phyloP scores from a whole-genome alignment of 2,113 vertebrate genomes.

The Strix uralensis region DNA sequence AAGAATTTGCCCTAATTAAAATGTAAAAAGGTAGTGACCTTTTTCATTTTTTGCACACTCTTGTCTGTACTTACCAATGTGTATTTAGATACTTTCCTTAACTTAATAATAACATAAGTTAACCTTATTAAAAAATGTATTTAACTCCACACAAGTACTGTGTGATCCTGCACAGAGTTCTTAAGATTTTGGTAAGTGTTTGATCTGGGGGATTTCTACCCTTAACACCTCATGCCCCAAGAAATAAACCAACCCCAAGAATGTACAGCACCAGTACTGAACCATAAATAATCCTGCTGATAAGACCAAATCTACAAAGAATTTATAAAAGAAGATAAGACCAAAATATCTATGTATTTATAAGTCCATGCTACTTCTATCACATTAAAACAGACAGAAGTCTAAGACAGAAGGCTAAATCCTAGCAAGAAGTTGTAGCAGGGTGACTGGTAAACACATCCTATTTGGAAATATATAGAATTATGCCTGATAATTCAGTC shows the following conservation, averaged over 20 bases:
- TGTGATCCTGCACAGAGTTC: not conserved
- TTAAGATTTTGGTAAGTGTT: not conserved
- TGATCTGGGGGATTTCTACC: not conserved
- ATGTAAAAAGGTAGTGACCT: not conserved
- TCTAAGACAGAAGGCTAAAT: not conserved
- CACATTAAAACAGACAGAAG: not conserved
- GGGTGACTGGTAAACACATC: not conserved
- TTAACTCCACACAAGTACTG: not conserved
- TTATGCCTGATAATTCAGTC: not conserved
- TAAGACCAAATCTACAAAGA: not conserved
- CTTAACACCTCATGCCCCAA: not conserved
- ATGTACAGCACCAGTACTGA: not conserved
- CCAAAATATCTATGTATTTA: not conserved
- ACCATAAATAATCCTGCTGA: not conserved
- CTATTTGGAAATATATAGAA: not conserved
- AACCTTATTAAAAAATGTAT: not conserved
- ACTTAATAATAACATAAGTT: not conserved
- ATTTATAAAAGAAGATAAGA: not conserved
- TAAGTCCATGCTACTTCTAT: not conserved
- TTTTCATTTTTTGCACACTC: not conserved
- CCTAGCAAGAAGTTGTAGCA: not conserved
- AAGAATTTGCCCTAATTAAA: conserved; percentile 4
- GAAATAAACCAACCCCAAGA: not conserved
- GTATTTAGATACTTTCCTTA: not conserved
- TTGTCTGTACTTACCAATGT: not conserved